These are phyloP conservation scores for Xestia xanthographa DNA, from an alignment of 2,888 invertebrate species.

Conservation along the genomic window DNA sequence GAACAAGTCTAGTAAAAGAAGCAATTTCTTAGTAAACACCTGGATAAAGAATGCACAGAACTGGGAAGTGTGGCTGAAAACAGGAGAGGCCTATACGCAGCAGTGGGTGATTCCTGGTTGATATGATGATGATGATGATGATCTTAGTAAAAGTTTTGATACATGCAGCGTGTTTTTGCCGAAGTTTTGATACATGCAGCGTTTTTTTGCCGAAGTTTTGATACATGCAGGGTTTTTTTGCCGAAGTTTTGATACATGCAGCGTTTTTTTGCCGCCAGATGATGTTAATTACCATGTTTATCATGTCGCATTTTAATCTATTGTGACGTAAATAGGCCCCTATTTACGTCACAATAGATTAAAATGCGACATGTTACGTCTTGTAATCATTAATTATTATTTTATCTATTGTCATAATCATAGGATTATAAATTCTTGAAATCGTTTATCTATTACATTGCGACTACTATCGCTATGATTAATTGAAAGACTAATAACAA, in stretches of 20 bases:
- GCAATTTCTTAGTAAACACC: background rate
- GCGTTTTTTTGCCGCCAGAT: background rate
- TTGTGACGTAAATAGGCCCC: slow-evolving; percentile 7
- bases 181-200: too few relatives aligned
- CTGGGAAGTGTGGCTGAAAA: too few relatives aligned
- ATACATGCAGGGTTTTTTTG: background rate
- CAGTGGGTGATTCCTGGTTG: too few relatives aligned
- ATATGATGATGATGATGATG: too few relatives aligned
- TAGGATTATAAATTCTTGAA: slow-evolving; percentile 10
- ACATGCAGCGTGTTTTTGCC: background rate
- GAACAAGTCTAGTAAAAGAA: background rate
- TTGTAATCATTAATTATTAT: slow-evolving; percentile 1
- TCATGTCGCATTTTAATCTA: slow-evolving; percentile 5
- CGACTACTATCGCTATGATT: slow-evolving; percentile 18
- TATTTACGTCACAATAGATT: too few relatives aligned
- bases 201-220: background rate
- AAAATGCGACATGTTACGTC: too few relatives aligned
- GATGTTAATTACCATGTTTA: background rate
- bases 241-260: too few relatives aligned
- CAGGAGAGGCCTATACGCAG: too few relatives aligned
- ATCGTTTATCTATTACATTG: background rate
- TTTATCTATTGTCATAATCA: slow-evolving; percentile 18
- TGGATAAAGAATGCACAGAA: too few relatives aligned
- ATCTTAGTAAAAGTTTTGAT: background rate
- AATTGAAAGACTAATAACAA: slow-evolving; percentile 1